A percentile compares a stretch with the other conserved stretches of the same genome.
Evolutionary conservation across 2,888 invertebrate species (phyloP).

Genomic region (Lycaena phlaeas): DNA sequence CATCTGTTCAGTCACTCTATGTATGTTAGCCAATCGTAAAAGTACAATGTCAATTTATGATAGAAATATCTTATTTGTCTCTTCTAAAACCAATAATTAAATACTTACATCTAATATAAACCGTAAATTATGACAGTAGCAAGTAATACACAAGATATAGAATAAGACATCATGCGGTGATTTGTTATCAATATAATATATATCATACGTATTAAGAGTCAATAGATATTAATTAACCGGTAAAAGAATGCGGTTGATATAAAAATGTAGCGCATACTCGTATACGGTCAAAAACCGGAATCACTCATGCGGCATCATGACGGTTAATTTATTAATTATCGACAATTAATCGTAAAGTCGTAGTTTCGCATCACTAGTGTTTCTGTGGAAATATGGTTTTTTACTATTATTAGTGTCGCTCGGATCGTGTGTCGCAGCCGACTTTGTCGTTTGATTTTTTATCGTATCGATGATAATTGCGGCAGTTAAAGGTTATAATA

Average conservation of each 20-base stretch:
- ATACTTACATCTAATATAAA: too few relatives aligned
- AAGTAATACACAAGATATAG: neutral
- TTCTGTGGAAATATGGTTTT: slow-evolving; percentile 47
- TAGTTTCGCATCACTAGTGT: slow-evolving; percentile 48
- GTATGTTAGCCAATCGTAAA: too few relatives aligned
- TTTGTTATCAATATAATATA: neutral
- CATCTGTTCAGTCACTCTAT: too few relatives aligned
- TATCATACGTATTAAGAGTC: neutral
- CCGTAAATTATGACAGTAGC: too few relatives aligned
- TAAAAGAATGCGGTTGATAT: slow-evolving; percentile 34
- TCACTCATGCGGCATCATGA: slow-evolving; percentile 52
- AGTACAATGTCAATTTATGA: too few relatives aligned
- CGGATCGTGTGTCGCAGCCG: slow-evolving; percentile 28
- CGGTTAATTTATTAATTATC: slow-evolving; percentile 68
- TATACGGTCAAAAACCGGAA: slow-evolving; percentile 48
- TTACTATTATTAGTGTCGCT: slow-evolving; percentile 34
- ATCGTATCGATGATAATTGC: neutral
- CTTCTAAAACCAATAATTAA: too few relatives aligned
- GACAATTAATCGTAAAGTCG: slow-evolving; percentile 57
- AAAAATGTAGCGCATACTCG: slow-evolving; percentile 47
- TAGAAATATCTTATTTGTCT: too few relatives aligned
- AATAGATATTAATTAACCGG: neutral
- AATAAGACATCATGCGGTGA: neutral
- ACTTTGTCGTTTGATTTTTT: slow-evolving; percentile 31
- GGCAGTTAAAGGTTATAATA: neutral